Evolutionary conservation across 2,113 vertebrate species (phyloP).

Genomic region (Ptilorrhoa leucosticta): DNA sequence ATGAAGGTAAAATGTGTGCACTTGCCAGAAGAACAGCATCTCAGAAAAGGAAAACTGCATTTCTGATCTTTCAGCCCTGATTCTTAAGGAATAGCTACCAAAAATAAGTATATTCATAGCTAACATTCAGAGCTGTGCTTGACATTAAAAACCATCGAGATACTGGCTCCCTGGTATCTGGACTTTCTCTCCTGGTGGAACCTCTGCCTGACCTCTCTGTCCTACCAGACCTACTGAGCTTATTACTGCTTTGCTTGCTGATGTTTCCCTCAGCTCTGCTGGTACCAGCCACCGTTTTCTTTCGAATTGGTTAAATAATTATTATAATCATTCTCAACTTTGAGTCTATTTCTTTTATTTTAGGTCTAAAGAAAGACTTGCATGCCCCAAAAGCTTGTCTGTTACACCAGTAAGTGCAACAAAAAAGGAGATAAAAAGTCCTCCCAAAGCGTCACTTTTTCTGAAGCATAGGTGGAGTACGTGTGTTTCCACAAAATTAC

Average conservation of each 20-base stretch:
- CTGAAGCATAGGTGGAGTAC: neutral
- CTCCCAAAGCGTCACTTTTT: neutral
- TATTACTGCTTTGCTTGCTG: neutral
- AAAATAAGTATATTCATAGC: neutral
- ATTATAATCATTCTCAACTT: neutral
- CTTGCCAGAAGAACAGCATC: neutral
- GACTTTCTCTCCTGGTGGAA: neutral
- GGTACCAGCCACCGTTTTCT: neutral
- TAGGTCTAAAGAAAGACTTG: neutral
- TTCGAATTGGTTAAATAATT: neutral
- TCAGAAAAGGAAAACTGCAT: neutral
- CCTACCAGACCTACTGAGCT: neutral
- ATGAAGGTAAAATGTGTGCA: neutral
- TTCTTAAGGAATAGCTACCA: neutral
- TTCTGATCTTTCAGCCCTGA: neutral
- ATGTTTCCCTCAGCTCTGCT: neutral
- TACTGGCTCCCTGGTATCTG: neutral
- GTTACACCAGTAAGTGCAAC: neutral
- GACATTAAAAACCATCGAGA: neutral
- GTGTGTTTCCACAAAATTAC: neutral
- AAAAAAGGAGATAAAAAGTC: neutral
- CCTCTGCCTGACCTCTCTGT: neutral
- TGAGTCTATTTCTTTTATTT: neutral
- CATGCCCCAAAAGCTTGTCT: neutral
- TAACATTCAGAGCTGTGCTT: neutral